These are phyloP conservation scores for Nomada flava DNA, from an alignment of 2,888 invertebrate species.

Conservation along the genomic window DNA sequence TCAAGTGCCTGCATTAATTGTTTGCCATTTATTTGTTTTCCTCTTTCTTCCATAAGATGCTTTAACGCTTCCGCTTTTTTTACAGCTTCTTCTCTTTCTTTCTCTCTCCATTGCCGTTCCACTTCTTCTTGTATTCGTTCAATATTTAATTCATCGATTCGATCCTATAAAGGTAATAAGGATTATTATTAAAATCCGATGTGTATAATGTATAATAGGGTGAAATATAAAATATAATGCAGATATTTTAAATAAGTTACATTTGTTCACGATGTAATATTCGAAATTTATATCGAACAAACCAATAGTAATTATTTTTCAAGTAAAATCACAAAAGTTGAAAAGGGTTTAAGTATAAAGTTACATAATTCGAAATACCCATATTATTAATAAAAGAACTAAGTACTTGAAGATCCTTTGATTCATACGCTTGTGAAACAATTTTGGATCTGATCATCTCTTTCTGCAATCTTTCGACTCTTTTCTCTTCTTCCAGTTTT, in stretches of 20 bases:
- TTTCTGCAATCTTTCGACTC: slow-evolving; percentile 86
- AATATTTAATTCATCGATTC: slow-evolving; percentile 85
- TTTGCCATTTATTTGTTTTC: slow-evolving; percentile 86
- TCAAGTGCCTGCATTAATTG: slow-evolving; percentile 88
- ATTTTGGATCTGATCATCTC: slow-evolving; percentile 85
- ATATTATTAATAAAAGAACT: slow-evolving; percentile 5
- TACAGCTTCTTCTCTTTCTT: slow-evolving; percentile 87
- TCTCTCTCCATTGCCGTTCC: slow-evolving; percentile 89
- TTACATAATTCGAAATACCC: neutral
- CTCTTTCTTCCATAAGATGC: slow-evolving; percentile 85
- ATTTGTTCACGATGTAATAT: too few relatives aligned
- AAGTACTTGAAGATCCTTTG: slow-evolving; percentile 73
- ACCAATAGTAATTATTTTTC: too few relatives aligned
- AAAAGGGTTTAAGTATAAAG: neutral
- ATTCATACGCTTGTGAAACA: slow-evolving; percentile 72
- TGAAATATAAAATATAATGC: neutral
- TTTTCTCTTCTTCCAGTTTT: slow-evolving; percentile 85
- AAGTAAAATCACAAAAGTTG: too few relatives aligned
- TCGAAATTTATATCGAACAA: too few relatives aligned
- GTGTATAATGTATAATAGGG: neutral
- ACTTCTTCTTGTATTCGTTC: slow-evolving; percentile 86
- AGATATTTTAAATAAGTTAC: neutral
- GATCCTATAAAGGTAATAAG: slow-evolving; percentile 20
- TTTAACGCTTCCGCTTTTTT: slow-evolving; percentile 86
- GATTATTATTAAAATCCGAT: neutral